These are phyloP conservation scores for Cynocephalus volans DNA, from an alignment of 2,113 vertebrate genomes.

Conservation along the genomic window DNA sequence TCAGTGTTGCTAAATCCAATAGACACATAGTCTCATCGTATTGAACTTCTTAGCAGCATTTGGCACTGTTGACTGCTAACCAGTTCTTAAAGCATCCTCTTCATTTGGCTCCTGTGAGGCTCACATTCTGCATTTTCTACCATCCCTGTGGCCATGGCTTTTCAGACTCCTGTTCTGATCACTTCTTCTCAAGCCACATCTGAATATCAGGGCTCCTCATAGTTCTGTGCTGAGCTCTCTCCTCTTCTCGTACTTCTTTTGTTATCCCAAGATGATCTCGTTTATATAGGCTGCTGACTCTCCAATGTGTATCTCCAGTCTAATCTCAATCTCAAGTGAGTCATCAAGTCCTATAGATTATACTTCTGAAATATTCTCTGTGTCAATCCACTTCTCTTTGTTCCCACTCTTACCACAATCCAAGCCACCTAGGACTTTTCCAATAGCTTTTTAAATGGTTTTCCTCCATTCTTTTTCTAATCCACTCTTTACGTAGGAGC, in stretches of 20 bases:
- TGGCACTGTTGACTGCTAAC: neutral
- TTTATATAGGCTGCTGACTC: neutral
- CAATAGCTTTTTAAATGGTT: neutral
- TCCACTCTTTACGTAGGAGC: neutral
- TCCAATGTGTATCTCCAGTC: neutral
- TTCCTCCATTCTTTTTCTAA: neutral
- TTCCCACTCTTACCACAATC: neutral
- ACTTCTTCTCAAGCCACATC: constrained; percentile 17
- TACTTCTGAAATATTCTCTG: neutral
- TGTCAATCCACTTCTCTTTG: neutral
- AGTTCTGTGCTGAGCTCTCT: neutral
- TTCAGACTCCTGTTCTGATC: neutral
- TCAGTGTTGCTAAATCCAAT: neutral
- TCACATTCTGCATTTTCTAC: neutral
- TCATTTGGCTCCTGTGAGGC: neutral
- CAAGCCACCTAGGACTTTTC: neutral
- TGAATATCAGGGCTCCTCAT: neutral
- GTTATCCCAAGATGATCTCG: neutral
- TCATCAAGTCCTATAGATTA: neutral
- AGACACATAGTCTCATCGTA: neutral
- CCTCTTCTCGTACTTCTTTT: neutral
- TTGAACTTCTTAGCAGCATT: constrained; percentile 33
- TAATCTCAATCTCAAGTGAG: neutral
- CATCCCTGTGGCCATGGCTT: neutral
- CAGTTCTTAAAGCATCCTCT: neutral